These are phyloP conservation scores for Folsomia manolachei DNA, from an alignment of 2,888 invertebrate genomes.

Conservation along the genomic window DNA sequence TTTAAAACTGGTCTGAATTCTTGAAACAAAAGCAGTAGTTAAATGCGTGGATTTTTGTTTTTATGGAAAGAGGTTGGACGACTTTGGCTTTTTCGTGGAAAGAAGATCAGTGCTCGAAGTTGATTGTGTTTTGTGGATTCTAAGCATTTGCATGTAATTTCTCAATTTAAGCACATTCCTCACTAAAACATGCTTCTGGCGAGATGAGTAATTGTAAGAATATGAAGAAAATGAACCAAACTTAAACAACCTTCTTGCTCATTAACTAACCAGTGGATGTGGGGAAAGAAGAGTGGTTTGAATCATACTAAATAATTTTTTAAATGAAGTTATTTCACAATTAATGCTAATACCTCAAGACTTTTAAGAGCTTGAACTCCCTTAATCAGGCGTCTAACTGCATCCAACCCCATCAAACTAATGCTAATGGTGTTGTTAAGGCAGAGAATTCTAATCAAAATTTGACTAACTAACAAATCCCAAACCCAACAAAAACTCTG, in stretches of 20 bases:
- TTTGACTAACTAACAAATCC: neutral
- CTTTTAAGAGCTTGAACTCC: constrained; percentile 1
- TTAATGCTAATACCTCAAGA: constrained; percentile 14
- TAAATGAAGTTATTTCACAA: constrained; percentile 9
- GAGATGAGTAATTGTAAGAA: neutral
- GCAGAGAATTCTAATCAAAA: neutral
- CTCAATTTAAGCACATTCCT: neutral
- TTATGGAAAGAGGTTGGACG: constrained; percentile 16
- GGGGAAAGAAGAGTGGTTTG: too few relatives aligned
- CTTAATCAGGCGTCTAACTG: neutral
- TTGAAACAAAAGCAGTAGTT: neutral
- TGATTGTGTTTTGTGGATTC: too few relatives aligned
- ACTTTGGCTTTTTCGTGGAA: neutral
- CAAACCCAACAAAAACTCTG: neutral
- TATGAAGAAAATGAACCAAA: neutral
- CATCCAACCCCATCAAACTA: neutral
- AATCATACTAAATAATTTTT: neutral
- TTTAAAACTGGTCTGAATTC: neutral
- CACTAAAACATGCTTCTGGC: neutral
- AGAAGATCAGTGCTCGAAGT: too few relatives aligned
- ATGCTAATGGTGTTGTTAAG: neutral
- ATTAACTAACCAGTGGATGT: too few relatives aligned
- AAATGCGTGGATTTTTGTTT: neutral
- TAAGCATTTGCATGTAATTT: neutral
- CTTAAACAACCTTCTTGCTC: neutral